Evolutionary conservation across 1,140 invertebrate genomes (phyloP), one percentile per base, ranked within the genome.

Genomic region (Aphelenchoides besseyi): DNA sequence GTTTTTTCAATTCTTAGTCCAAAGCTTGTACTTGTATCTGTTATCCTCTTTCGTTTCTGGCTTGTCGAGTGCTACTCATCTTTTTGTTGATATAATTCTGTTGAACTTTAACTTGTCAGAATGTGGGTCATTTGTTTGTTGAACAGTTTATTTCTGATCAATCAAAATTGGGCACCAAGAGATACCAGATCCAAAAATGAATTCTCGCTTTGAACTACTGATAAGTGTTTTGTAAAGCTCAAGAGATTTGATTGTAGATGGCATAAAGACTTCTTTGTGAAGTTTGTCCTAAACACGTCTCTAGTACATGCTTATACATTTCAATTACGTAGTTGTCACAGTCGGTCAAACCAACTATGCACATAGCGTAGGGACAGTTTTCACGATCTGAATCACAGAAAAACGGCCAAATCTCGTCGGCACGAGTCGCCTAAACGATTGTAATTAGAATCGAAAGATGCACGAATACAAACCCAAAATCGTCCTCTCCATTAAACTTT

Each of bases 401-500:
- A 30, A 32, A 66, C n/a, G 12, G 12, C 16, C 16, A 66, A 16
- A 68, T 63, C 9, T 68, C 69, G 33, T 71, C 70, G 18, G 16
- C 29, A 26, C 26, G n/a, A 12, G 70, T 69, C 8, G 32, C 26
- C 55, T 48, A 23, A 48, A 48, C 41, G 23, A 48, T 16, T 48
- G 41, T 23, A 48, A 48, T 48, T 16, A 23, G 23, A 48, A 48
- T 12, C 12, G 41, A 12, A 48, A 16, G 41, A 48, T 12, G 41
- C 23, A 23, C 12, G 23, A 48, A 23, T 16, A 48, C 41, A 16
- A 12, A 48, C 41, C 35, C 70, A 16, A 71, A 26, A 9, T 71
- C 70, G 62, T 71, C 41, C 41, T 71, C 36, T 29, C 70, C 70
- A 30, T 26, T 37, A 18, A 71, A 70, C 16, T 71, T 71, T n/a